Base-by-base conservation (phyloP, 2,888 invertebrate species). In the Watsonalla cultraria region DNA sequence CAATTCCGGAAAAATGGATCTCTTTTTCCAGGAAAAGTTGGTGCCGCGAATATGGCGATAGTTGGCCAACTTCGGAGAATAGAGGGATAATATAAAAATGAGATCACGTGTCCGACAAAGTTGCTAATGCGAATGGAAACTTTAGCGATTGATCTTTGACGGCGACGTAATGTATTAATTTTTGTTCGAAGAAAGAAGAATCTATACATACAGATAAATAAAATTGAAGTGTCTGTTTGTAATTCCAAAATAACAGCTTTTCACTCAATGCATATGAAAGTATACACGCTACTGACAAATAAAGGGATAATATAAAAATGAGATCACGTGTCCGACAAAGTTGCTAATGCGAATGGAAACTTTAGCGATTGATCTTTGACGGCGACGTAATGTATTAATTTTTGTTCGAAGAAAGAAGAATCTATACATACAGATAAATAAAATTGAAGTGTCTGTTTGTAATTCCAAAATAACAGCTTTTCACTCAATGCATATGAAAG, bases 61-160 rank as follows among this genome's bases (percentile, higher is more conserved):
- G 46, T 54, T 54, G 45, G 24, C 51, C 45, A 59, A 55, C 47
- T 59, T 57, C 46, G 48, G 15, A 51, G 54, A 47, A 50, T 55
- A 59, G 52, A 53, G 51, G 57, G 55, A 50, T 54, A 54, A 49
- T 56, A 59, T 59, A 59, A 57, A 59, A 59, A 59, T 55, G 55
- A 59, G 55, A 57, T 49, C 49, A 37, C 37, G 49, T 49, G 37
- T 49, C 49, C 39, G 37, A 37, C 37, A 39, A 49, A 49, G 49
- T 49, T 39, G 49, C 15, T 49, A 49, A 49, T 37, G 49, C 11
- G 49, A 5, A 13, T 37, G 6, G 46, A 15, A 15, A 46, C 46
- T 46, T 46, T 15, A 0, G 6, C 14, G 14, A 15, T 46, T 46
- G 15, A 46, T 15, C 15, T n/a, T 7, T 15, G 14, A 7, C 5